Conservation (phyloP, 2,113 vertebrate species). For the Meriones unguiculatus region DNA sequence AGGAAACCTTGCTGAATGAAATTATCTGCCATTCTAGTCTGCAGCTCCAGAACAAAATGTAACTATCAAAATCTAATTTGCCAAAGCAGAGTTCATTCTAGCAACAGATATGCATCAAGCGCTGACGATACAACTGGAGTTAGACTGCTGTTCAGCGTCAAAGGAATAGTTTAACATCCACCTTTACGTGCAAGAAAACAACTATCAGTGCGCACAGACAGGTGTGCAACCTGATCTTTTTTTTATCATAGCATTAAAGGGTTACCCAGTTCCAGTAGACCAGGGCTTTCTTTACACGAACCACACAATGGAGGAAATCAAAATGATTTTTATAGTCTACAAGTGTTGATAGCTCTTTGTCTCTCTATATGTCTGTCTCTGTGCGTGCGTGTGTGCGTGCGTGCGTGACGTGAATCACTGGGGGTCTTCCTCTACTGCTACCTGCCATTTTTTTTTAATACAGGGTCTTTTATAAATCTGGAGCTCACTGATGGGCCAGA, state of each 20-base stretch:
- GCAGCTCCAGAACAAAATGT: constrained; percentile 47
- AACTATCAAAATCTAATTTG: constrained; percentile 69
- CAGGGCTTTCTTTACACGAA: neutral
- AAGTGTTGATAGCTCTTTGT: neutral
- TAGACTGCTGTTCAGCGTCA: constrained; percentile 27
- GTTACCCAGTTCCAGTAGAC: neutral
- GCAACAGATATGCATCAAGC: neutral
- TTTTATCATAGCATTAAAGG: neutral
- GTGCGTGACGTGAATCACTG: accelerated
- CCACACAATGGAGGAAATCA: neutral
- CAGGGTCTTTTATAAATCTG: neutral
- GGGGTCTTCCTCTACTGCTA: neutral
- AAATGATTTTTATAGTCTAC: neutral
- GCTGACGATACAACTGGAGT: neutral
- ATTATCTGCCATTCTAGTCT: constrained; percentile 39
- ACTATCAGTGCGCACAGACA: constrained; percentile 50
- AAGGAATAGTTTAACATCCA: constrained; percentile 55
- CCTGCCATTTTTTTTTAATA: neutral
- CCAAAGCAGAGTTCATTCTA: constrained; percentile 59
- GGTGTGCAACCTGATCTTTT: neutral
- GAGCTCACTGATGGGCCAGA: neutral
- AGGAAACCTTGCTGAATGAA: constrained; percentile 26
- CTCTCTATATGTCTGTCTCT: neutral
- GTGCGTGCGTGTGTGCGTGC: neutral
- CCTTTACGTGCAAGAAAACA: constrained; percentile 58